These are phyloP conservation scores for Malurus elegans DNA, from an alignment of 2,113 vertebrate species.

Conservation along the genomic window DNA sequence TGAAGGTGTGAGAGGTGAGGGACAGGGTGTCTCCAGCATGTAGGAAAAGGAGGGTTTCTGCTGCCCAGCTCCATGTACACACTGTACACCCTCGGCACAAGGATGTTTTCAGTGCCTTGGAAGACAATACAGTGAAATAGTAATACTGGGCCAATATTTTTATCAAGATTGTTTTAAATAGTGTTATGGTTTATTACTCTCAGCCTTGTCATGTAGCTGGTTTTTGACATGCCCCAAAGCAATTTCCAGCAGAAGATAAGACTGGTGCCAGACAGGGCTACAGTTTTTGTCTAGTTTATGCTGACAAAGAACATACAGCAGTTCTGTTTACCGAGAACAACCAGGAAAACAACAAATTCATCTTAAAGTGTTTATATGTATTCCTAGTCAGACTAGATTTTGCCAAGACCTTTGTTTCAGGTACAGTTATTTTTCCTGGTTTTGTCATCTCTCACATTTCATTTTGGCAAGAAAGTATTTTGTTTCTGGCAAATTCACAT, in stretches of 20 bases:
- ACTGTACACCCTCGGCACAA: fast-evolving
- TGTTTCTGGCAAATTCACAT: neutral
- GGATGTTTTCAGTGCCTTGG: neutral
- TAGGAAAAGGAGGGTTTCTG: neutral
- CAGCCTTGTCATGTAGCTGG: neutral
- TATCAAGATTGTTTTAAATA: neutral
- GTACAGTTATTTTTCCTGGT: neutral
- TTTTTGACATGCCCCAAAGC: neutral
- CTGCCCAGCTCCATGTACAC: neutral
- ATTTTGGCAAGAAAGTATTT: neutral
- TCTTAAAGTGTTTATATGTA: neutral
- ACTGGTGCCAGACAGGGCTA: neutral
- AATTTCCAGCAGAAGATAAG: neutral
- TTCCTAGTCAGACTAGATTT: neutral
- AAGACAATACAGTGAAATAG: neutral
- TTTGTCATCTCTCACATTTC: neutral
- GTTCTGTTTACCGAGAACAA: neutral
- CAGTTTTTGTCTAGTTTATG: neutral
- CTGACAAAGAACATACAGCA: neutral
- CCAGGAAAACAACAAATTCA: neutral
- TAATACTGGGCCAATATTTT: neutral
- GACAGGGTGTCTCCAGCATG: neutral
- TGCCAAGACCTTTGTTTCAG: neutral
- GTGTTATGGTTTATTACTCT: neutral
- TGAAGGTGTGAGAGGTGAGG: neutral